Percentiles rank a stretch among this genome's conserved stretches.
Conservation (phyloP, 2,797 vertebrate species). For the Limosa lapponica region DNA sequence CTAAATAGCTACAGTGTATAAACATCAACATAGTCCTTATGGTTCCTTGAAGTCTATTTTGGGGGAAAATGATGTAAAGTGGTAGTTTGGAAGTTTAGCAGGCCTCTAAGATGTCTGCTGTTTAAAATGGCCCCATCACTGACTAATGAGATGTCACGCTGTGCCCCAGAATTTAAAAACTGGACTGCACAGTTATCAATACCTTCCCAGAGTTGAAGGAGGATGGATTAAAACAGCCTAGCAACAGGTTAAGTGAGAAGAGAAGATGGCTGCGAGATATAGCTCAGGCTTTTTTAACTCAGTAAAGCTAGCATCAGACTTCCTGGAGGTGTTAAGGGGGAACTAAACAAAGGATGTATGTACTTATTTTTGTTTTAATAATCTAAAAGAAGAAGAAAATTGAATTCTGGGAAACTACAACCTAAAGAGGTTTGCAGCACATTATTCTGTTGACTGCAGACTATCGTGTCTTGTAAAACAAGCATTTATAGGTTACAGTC, state of each 20-base stretch:
- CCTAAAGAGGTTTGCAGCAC: not conserved
- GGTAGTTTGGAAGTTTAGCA: constrained; percentile 34
- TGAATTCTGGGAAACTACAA: not conserved
- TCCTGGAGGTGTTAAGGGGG: not conserved
- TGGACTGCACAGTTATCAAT: not conserved
- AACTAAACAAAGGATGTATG: not conserved
- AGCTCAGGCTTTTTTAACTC: not conserved
- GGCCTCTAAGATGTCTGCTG: constrained; percentile 6
- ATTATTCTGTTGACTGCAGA: not conserved
- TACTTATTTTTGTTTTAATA: not conserved
- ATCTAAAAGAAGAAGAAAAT: not conserved
- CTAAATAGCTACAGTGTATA: constrained; percentile 19
- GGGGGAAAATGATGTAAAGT: not conserved
- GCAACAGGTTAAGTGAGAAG: not conserved
- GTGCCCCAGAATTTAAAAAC: constrained; percentile 45
- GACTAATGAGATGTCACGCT: constrained; percentile 62
- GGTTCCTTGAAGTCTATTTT: not conserved
- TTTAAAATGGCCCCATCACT: constrained; percentile 17
- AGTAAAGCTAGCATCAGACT: not conserved
- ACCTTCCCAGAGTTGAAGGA: not conserved
- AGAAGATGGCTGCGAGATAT: not conserved
- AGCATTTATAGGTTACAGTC: not conserved
- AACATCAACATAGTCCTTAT: not conserved
- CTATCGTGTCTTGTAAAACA: not conserved
- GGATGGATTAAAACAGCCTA: constrained; percentile 17